Conservation (phyloP, 2,113 vertebrate genomes). For the Meleagris gallopavo region DNA sequence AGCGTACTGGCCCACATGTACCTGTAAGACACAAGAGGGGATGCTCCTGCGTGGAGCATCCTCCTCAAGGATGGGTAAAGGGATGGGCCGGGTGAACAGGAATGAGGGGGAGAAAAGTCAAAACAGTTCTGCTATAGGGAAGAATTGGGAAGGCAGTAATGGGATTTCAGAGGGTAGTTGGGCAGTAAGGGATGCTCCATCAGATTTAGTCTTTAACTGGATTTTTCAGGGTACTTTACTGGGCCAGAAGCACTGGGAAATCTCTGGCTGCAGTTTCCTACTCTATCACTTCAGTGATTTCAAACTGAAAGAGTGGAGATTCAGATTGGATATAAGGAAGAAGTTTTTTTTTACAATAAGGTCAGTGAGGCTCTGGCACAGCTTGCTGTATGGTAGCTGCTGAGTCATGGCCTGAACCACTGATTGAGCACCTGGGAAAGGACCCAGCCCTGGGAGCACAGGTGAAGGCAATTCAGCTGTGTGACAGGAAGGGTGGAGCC, state of each 20-base stretch:
- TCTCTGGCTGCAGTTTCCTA: not conserved
- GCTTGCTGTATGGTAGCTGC: no score
- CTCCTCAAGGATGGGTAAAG: not conserved
- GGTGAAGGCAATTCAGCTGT: no score
- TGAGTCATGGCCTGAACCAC: no score
- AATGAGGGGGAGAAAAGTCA: not conserved
- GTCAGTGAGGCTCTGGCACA: no score
- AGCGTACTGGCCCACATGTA: not conserved
- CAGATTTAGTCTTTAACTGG: not conserved
- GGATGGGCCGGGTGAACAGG: rapidly evolving
- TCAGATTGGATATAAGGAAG: no score
- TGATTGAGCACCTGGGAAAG: no score
- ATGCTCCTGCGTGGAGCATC: not conserved
- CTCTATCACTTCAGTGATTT: not conserved
- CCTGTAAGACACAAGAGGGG: not conserved
- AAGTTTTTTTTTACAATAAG: no score
- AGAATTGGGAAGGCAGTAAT: not conserved
- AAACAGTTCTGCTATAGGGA: not conserved
- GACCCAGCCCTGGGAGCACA: no score
- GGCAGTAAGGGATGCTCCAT: not conserved
- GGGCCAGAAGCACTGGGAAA: not conserved
- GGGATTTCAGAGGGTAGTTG: not conserved
- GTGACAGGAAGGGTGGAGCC: no score
- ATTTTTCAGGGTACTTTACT: not conserved
- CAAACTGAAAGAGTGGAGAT: no score